Conservation (phyloP, 2,797 vertebrate genomes). For the Salarias fasciatus region DNA sequence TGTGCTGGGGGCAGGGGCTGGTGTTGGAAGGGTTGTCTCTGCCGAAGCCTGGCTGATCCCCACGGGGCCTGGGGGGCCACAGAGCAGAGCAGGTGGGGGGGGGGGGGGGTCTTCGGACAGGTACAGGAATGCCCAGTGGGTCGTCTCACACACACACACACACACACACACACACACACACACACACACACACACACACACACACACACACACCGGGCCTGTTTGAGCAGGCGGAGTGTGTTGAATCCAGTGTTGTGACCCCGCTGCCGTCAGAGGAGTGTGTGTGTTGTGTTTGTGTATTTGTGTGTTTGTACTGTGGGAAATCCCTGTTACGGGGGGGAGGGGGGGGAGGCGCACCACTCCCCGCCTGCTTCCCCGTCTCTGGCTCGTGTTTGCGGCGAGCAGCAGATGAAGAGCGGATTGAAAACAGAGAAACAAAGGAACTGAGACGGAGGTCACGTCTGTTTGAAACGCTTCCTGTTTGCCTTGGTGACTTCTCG, state of each 20-base stretch:
- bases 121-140: slow-evolving; percentile 70
- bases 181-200: slow-evolving; percentile 19
- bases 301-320: slow-evolving; percentile 45
- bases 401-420: background rate
- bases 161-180: slow-evolving; percentile 14
- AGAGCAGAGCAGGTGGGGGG: slow-evolving; percentile 61
- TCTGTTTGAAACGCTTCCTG: slow-evolving; percentile 64
- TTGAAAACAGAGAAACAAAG: slow-evolving; percentile 34
- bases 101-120: slow-evolving; percentile 52
- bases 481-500: slow-evolving; percentile 39
- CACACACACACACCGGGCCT: slow-evolving; percentile 10
- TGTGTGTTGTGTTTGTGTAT: no score
- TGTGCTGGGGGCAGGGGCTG: slow-evolving; percentile 37
- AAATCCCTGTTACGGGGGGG: slow-evolving; percentile 54
- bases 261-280: slow-evolving; percentile 36
- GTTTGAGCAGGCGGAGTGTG: slow-evolving; percentile 4
- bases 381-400: slow-evolving; percentile 1
- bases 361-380: background rate
- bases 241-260: slow-evolving; percentile 40
- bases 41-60: slow-evolving; percentile 68
- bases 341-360: slow-evolving; percentile 30
- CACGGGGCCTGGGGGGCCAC: slow-evolving; percentile 54
- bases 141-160: slow-evolving; percentile 35
- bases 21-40: slow-evolving; percentile 54
- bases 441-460: slow-evolving; percentile 53